Evolutionary conservation across 2,113 vertebrate genomes (phyloP), one percentile per base, ranked within the genome.

Genomic region (Odontophorus gujanensis): DNA sequence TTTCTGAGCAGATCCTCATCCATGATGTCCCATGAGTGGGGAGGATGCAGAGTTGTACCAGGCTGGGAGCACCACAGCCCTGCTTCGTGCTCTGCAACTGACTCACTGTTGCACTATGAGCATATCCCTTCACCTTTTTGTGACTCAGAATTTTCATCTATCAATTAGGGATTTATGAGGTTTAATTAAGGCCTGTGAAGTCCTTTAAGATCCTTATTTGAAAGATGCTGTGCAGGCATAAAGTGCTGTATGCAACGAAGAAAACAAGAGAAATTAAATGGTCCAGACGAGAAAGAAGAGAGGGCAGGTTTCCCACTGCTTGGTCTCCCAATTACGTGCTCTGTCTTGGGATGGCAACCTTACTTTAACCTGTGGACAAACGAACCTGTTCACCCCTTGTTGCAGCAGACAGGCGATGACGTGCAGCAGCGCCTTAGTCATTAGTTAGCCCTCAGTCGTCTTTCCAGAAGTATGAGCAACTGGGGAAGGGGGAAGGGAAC

Each of bases 381-480:
- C 95, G 97, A 98, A 98, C 98, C 95, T 89, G 34, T 72, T 98
- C 96, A 98, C 98, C 97, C 97, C 87, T 94, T 79, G 86, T 96
- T 91, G 82, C 88, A 84, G 89, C 90, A 96, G 96, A 96, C 91
- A 58, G 96, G 93, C 78, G 15, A 34, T 98, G 98, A 98, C 93
- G 95, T 28, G 88, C 95, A 72, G 63, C 68, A 83, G 92, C 28
- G 69, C 85, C 96, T 98, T 97, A 98, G 95, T 98, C 98, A 98
- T 51, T 84, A 85, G 22, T 50, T 93, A 94, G 91, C 96, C 94
- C 97, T 96, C 95, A 96, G 96, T 97, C 94, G 62, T 97, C 94
- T 97, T 97, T 98, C 96, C 97, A 97, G 95, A 97, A 94, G 93
- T 86, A 85, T 97, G 97, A 97, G 95, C 97, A 96, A 98, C 94